Evolutionary conservation across 2,888 invertebrate genomes (phyloP).

Genomic region (Oconnorella tubifera): DNA sequence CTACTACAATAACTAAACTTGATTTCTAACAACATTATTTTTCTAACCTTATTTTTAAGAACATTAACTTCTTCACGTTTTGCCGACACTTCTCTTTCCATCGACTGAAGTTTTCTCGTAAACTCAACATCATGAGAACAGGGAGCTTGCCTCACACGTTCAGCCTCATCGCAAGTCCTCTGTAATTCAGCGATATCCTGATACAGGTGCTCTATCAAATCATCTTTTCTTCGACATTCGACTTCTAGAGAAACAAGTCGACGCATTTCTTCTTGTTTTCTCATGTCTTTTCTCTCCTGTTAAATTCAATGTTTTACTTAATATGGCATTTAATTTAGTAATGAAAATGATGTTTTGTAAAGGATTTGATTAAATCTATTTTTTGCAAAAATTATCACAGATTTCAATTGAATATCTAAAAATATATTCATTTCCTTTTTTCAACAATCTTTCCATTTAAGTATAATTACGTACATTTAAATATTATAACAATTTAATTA

Average conservation of each 20-base stretch:
- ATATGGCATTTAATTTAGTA: too few relatives aligned
- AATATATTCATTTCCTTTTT: too few relatives aligned
- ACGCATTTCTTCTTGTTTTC: slow-evolving; percentile 45
- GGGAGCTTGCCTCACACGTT: background rate
- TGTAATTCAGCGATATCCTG: slow-evolving; percentile 37
- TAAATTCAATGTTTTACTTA: background rate
- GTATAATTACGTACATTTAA: too few relatives aligned
- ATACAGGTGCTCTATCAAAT: slow-evolving; percentile 43
- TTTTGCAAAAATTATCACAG: too few relatives aligned
- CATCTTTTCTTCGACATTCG: slow-evolving; percentile 47
- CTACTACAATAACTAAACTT: too few relatives aligned
- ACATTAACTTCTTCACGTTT: slow-evolving; percentile 46
- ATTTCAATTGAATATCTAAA: too few relatives aligned
- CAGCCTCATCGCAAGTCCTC: slow-evolving; percentile 2
- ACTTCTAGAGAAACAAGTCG: slow-evolving; percentile 42
- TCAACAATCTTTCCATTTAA: too few relatives aligned
- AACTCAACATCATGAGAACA: slow-evolving; percentile 40
- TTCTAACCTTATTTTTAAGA: slow-evolving; percentile 39
- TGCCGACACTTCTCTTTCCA: slow-evolving; percentile 47
- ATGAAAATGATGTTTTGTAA: too few relatives aligned
- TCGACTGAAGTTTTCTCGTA: slow-evolving; percentile 41
- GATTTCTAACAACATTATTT: background rate
- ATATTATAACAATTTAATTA: too few relatives aligned
- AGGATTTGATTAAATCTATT: too few relatives aligned
- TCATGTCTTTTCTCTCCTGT: slow-evolving; percentile 47